phyloP scores from a whole-genome alignment of 2,113 vertebrate species.

The Entomyzon cyanotis region DNA sequence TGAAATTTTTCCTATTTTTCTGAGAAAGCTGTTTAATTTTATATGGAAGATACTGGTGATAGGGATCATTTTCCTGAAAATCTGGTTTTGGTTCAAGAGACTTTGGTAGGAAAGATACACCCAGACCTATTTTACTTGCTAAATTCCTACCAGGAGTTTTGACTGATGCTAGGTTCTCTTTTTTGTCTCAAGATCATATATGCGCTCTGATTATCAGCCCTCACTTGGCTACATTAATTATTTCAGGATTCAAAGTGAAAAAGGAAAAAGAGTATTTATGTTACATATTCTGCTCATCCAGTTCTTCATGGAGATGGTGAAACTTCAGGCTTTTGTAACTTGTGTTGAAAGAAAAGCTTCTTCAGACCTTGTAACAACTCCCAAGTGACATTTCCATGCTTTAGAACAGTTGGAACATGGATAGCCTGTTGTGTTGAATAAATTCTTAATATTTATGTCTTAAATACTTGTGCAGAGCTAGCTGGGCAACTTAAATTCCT shows the following conservation, averaged over 20 bases:
- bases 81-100: background rate
- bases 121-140: background rate
- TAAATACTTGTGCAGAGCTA: background rate
- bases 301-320: background rate
- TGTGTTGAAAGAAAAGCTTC: background rate
- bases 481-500: background rate
- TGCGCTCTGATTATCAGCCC: background rate
- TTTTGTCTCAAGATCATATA: background rate
- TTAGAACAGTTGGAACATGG: background rate
- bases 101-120: background rate
- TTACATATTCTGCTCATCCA: background rate
- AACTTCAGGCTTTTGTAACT: background rate
- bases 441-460: background rate
- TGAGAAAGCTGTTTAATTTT: background rate
- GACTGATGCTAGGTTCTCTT: background rate
- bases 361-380: background rate
- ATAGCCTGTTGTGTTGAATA: background rate
- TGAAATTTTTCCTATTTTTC: background rate
- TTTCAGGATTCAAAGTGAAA: background rate
- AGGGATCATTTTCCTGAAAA: background rate
- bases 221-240: background rate
- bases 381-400: background rate
- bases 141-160: background rate
- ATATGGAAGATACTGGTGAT: background rate
- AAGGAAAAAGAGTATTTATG: background rate